phyloP scores from a whole-genome alignment of 2,113 vertebrate species.

The Poeciliopsis prolifica region DNA sequence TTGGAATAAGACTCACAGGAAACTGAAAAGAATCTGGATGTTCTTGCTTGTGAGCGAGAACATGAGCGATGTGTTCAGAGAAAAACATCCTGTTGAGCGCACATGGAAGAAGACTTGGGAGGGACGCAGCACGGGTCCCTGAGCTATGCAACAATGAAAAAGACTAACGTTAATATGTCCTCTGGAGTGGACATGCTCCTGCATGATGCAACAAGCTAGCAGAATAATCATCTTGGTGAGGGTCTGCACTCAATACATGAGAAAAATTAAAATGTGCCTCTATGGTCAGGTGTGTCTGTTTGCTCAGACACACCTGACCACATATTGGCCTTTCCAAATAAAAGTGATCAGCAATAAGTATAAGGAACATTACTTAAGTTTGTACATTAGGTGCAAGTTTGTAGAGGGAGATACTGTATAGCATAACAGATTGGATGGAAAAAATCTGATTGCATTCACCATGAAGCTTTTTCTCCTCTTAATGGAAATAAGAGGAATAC shows the following conservation, averaged over 20 bases:
- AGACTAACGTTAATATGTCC: too few species aligned
- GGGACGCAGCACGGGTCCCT: background rate
- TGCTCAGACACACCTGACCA: too few species aligned
- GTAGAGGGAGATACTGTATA: background rate
- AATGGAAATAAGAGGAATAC: background rate
- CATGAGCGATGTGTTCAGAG: conserved; percentile 41
- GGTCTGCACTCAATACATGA: background rate
- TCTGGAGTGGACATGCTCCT: background rate
- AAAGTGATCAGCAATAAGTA: background rate
- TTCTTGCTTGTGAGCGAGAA: conserved; percentile 47
- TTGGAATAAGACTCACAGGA: conserved; percentile 3
- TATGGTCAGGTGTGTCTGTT: too few species aligned
- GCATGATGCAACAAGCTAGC: background rate
- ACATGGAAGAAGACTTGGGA: conserved; percentile 34
- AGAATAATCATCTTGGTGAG: background rate
- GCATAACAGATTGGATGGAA: background rate
- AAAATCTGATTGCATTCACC: too few species aligned
- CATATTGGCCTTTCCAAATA: background rate
- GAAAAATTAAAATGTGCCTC: background rate
- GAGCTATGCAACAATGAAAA: too few species aligned
- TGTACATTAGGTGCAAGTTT: background rate
- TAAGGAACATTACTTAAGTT: background rate
- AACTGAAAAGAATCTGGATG: conserved; percentile 22
- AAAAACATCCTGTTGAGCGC: conserved; percentile 62
- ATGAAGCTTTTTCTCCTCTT: background rate